These are phyloP conservation scores for Channa maculata DNA, from an alignment of 2,113 vertebrate genomes.

Conservation along the genomic window DNA sequence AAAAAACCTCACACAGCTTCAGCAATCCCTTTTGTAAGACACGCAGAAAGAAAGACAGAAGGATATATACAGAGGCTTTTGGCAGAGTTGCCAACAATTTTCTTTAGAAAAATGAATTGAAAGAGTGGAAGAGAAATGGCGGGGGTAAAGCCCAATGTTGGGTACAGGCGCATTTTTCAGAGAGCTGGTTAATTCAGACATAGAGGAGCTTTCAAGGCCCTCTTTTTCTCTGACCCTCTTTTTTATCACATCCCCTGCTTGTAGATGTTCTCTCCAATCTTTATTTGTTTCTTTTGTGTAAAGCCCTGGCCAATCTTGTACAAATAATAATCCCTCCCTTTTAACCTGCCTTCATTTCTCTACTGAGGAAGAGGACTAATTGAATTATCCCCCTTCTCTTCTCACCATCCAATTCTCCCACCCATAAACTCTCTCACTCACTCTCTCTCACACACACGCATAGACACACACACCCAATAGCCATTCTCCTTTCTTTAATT, in stretches of 20 bases:
- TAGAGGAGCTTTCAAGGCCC: constrained; percentile 84
- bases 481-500: constrained; percentile 86
- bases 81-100: constrained; percentile 65
- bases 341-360: constrained; percentile 91
- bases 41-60: constrained; percentile 32
- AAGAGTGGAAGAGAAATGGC: constrained; percentile 50
- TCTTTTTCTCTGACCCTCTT: constrained; percentile 71
- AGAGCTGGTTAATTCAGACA: constrained; percentile 80
- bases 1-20: constrained; percentile 55
- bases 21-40: constrained; percentile 22
- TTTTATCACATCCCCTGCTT: constrained; percentile 85
- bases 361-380: constrained; percentile 90
- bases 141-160: constrained; percentile 47
- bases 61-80: constrained; percentile 46
- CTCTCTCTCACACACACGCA: constrained; percentile 45
- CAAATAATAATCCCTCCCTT: constrained; percentile 93
- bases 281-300: constrained; percentile 91
- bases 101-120: constrained; percentile 77
- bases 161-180: constrained; percentile 79
- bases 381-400: constrained; percentile 97
- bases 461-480: constrained; percentile 70
- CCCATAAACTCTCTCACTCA: constrained; percentile 82
- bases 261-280: constrained; percentile 93
- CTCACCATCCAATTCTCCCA: constrained; percentile 85
- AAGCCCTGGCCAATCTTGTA: constrained; percentile 89